Conservation (phyloP, 2,797 vertebrate species). For the Leptodactylus fallax region DNA sequence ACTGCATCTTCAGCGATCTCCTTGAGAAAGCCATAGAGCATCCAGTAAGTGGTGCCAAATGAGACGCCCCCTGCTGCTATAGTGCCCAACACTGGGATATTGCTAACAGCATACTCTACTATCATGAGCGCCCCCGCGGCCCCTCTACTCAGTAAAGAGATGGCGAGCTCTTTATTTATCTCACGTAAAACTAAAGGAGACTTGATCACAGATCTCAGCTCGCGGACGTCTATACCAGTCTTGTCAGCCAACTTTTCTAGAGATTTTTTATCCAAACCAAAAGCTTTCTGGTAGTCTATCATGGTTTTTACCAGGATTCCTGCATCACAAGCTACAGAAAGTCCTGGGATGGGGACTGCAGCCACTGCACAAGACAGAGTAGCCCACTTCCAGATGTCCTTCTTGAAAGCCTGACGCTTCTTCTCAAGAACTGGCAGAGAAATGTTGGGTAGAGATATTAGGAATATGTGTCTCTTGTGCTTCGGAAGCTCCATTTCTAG, state of each 20-base stretch:
- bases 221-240: slow-evolving; percentile 1
- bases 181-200: slow-evolving; percentile 13
- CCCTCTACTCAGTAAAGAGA: neutral
- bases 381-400: slow-evolving; percentile 12
- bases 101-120: neutral
- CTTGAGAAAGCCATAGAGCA: slow-evolving; percentile 45
- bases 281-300: neutral
- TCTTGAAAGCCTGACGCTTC: slow-evolving; percentile 19
- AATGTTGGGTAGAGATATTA: slow-evolving; percentile 33
- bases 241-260: slow-evolving; percentile 23
- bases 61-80: slow-evolving; percentile 29
- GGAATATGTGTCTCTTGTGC: slow-evolving; percentile 27
- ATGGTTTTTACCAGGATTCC: slow-evolving; percentile 13
- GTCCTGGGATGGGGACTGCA: slow-evolving; percentile 28
- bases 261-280: slow-evolving; percentile 27
- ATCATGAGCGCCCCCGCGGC: neutral
- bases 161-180: slow-evolving; percentile 35
- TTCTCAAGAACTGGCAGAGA: slow-evolving; percentile 11
- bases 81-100: slow-evolving; percentile 50
- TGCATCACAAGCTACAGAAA: slow-evolving; percentile 24
- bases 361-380: slow-evolving; percentile 8
- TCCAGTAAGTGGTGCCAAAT: slow-evolving; percentile 41
- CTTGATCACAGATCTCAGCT: slow-evolving; percentile 35
- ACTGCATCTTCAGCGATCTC: slow-evolving; percentile 42
- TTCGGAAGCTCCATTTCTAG: slow-evolving; percentile 29